These are phyloP conservation scores for Euzophera pinguis DNA, from an alignment of 2,888 invertebrate species.

Conservation along the genomic window DNA sequence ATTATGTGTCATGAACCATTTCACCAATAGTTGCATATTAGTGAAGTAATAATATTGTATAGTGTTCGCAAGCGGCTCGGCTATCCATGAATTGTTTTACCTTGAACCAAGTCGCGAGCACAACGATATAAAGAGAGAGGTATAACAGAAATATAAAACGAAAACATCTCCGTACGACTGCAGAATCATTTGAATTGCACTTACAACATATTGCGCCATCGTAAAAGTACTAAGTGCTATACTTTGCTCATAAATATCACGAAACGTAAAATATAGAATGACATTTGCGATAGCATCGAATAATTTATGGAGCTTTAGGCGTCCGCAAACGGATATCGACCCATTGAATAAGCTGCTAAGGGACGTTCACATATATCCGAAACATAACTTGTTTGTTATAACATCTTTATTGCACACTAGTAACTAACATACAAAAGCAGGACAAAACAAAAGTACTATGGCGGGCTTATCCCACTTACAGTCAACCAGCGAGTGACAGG, in stretches of 20 bases:
- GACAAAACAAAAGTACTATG: no score
- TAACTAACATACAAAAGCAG: no score
- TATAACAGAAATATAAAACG: neutral
- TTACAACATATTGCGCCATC: neutral
- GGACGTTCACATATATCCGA: neutral
- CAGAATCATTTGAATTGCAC: conserved; percentile 1
- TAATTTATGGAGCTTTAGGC: conserved; percentile 26
- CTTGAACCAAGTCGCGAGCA: no score
- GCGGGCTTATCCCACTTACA: no score
- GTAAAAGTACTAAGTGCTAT: conserved; percentile 7
- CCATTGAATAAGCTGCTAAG: conserved; percentile 14
- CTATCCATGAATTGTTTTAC: no score
- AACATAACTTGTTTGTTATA: neutral
- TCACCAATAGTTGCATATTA: no score
- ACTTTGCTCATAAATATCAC: conserved; percentile 11
- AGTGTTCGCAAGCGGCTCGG: no score
- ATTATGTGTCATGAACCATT: no score
- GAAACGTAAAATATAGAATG: conserved; percentile 14
- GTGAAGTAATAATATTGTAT: no score
- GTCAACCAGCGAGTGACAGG: no score
- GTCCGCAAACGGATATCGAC: conserved; percentile 22
- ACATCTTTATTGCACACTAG: no score
- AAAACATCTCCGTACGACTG: neutral
- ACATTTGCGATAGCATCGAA: conserved; percentile 23
- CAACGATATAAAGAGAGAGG: neutral